These are phyloP conservation scores for Pseudococcus viburni DNA, from an alignment of 2,888 invertebrate species.

Conservation along the genomic window DNA sequence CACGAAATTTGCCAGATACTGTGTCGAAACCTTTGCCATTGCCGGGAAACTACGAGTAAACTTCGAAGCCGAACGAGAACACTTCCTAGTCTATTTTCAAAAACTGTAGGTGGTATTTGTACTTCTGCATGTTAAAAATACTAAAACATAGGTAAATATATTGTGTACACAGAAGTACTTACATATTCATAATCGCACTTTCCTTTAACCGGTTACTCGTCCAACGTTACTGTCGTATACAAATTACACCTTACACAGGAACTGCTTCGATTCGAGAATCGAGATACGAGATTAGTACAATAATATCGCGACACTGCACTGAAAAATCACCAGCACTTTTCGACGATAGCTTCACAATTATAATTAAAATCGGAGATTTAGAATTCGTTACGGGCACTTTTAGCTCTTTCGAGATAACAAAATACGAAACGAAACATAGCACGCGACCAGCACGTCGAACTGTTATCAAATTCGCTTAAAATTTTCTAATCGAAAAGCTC, in stretches of 20 bases:
- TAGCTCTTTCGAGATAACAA: background rate
- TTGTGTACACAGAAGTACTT: background rate
- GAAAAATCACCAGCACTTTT: background rate
- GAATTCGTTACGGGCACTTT: background rate
- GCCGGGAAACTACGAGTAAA: too few species aligned
- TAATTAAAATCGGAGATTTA: background rate
- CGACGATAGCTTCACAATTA: background rate
- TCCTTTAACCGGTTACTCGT: background rate
- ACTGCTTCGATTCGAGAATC: background rate
- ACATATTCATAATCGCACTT: conserved; percentile 14
- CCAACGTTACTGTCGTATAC: background rate
- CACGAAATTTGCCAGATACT: too few species aligned
- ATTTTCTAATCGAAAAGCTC: background rate
- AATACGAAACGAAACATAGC: background rate
- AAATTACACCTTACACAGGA: conserved; percentile 8
- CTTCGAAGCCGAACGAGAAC: background rate
- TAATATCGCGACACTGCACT: background rate
- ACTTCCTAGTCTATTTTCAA: background rate
- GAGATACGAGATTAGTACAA: background rate
- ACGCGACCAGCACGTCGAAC: background rate
- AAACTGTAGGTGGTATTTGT: background rate
- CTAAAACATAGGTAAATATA: background rate
- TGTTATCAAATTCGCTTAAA: background rate
- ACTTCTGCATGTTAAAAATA: background rate
- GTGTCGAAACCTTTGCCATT: too few species aligned